Evolutionary conservation across 2,888 invertebrate genomes (phyloP).

Genomic region (Entomobrya proxima): DNA sequence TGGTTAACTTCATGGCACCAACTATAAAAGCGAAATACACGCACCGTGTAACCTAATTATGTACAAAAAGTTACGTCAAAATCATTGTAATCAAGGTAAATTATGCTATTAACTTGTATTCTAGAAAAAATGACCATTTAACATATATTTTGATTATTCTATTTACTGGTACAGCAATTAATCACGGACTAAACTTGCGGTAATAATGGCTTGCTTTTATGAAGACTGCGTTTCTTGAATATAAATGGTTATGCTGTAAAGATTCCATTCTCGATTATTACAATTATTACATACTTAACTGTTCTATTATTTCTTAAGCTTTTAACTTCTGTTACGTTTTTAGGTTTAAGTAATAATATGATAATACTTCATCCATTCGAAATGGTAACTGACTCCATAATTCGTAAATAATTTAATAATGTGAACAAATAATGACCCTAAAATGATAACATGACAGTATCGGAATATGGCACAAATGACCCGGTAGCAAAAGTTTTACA

Average conservation of each 20-base stretch:
- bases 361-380: conserved; percentile 31
- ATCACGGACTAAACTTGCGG: neutral
- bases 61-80: no score
- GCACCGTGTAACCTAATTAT: no score
- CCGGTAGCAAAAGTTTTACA: conserved; percentile 33
- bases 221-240: conserved; percentile 2
- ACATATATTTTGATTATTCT: no score
- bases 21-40: no score
- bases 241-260: neutral
- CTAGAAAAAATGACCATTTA: neutral
- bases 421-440: neutral
- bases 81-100: neutral
- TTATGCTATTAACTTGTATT: neutral
- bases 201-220: neutral
- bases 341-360: conserved; percentile 31
- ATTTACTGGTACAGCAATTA: no score
- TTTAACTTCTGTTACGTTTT: neutral
- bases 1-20: conserved; percentile 22
- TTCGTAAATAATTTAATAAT: conserved; percentile 9
- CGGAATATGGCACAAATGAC: conserved; percentile 48
- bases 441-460: conserved; percentile 4
- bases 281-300: neutral
- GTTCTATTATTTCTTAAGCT: neutral
- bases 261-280: neutral
- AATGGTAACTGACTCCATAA: conserved; percentile 42